phyloP scores from a whole-genome alignment of 1,140 invertebrate species.

The Notospermus geniculatus region DNA sequence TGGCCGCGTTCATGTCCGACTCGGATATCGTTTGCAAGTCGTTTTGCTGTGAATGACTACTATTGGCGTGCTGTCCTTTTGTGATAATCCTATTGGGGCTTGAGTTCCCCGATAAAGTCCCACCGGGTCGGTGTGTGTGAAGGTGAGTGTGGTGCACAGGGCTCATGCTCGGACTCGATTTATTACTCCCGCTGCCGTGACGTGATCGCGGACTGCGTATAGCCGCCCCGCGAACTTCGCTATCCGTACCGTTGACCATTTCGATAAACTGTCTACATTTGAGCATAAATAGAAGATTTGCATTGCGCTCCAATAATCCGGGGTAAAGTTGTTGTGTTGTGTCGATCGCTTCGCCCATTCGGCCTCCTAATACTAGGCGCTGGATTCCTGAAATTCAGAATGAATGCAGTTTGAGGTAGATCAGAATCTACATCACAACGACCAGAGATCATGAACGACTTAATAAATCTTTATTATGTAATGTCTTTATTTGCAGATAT shows the following conservation, averaged over 20 bases:
- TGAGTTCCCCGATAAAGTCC: constrained; percentile 26
- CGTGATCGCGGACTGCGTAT: constrained; percentile 40
- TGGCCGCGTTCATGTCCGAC: constrained; percentile 61
- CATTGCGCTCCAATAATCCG: constrained; percentile 82
- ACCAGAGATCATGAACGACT: no score
- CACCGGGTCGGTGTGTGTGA: constrained; percentile 6
- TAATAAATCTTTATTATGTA: no score
- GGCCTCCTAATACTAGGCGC: constrained; percentile 83
- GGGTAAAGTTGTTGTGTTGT: constrained; percentile 85
- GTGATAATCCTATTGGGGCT: constrained; percentile 44
- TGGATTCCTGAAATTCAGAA: constrained; percentile 74
- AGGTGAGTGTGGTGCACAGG: constrained; percentile 27
- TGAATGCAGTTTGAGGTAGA: no score
- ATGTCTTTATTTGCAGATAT: no score
- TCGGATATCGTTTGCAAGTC: constrained; percentile 41
- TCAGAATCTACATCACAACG: no score
- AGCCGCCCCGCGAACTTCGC: constrained; percentile 47
- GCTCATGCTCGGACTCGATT: constrained; percentile 40
- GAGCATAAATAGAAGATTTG: constrained; percentile 87
- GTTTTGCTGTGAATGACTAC: constrained; percentile 23
- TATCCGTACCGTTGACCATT: constrained; percentile 62
- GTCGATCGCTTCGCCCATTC: constrained; percentile 93
- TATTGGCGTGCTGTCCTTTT: constrained; percentile 14
- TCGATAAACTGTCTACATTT: constrained; percentile 98
- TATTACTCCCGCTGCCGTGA: constrained; percentile 35